Percentiles rank a stretch among this genome's conserved stretches.
phyloP scores from a whole-genome alignment of 2,888 invertebrate species.

The Amiota mariae region DNA sequence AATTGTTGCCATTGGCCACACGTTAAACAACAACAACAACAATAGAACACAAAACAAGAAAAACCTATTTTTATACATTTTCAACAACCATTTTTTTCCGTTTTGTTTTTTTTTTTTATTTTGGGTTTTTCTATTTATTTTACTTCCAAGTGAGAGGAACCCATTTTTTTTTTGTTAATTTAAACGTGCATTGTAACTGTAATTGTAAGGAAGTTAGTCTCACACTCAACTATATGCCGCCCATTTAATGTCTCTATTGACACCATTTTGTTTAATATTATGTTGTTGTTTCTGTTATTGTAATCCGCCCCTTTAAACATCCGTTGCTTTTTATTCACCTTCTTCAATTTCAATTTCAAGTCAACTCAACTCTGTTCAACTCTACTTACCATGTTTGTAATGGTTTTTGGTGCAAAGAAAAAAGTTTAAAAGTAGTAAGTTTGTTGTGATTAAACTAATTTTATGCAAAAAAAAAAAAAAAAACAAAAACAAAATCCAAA shows the following conservation, averaged over 20 bases:
- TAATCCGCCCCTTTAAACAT: neutral
- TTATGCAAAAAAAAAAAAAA: conserved; percentile 54
- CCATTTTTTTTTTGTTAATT: conserved; percentile 13
- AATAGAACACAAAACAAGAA: too few species aligned
- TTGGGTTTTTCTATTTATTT: neutral
- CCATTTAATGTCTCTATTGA: conserved; percentile 65
- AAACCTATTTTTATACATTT: neutral
- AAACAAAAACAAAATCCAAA: conserved; percentile 4
- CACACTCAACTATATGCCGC: conserved; percentile 48
- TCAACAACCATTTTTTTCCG: neutral
- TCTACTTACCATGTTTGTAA: neutral
- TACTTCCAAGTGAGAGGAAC: neutral
- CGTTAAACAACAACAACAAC: neutral
- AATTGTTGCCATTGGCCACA: conserved; percentile 14
- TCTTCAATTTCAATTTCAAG: conserved; percentile 53
- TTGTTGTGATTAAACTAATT: conserved; percentile 66
- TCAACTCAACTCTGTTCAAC: conserved; percentile 23
- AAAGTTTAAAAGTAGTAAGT: conserved; percentile 13
- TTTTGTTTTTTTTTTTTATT: neutral
- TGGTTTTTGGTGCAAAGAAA: too few species aligned
- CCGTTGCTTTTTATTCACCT: conserved; percentile 57
- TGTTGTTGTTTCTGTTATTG: neutral
- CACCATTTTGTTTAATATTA: conserved; percentile 43
- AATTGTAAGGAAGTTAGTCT: conserved; percentile 5
- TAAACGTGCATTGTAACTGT: neutral